phyloP scores from a whole-genome alignment of 2,797 vertebrate species.

The Spinus olivaceus region DNA sequence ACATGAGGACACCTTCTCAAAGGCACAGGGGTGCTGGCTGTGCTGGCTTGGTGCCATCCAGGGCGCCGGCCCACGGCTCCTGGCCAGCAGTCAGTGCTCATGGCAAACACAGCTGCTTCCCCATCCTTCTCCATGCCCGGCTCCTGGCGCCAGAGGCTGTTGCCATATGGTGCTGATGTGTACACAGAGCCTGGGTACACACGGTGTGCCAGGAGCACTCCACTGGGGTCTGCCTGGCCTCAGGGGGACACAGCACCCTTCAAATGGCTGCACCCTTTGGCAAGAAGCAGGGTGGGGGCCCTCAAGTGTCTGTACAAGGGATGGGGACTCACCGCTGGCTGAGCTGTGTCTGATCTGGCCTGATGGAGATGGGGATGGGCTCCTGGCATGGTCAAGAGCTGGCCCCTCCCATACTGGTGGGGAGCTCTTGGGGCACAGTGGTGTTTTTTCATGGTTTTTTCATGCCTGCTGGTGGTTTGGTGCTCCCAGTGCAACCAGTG shows the following conservation, averaged over 20 bases:
- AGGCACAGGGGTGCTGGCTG: not conserved
- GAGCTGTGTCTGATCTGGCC: not conserved
- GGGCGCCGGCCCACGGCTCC: not conserved
- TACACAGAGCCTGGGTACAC: not conserved
- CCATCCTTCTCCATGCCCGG: not conserved
- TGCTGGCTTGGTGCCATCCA: fast-evolving
- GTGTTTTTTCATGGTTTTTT: not conserved
- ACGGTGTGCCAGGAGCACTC: fast-evolving
- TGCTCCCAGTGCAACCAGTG: fast-evolving
- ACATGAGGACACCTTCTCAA: fast-evolving
- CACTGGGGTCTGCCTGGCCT: not conserved
- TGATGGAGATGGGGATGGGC: not conserved
- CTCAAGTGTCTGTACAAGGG: not conserved
- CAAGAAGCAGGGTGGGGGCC: not conserved
- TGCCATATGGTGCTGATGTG: not conserved
- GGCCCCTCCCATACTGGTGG: fast-evolving
- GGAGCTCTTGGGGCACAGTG: not conserved
- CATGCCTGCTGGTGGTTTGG: fast-evolving
- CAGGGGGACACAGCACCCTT: not conserved
- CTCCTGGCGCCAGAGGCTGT: not conserved
- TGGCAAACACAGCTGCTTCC: constrained; percentile 33
- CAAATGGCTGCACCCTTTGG: not conserved
- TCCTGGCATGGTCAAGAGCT: not conserved
- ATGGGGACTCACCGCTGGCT: not conserved
- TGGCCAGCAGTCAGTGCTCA: not conserved